A percentile compares a stretch with the other conserved stretches of the same genome.
phyloP scores from a whole-genome alignment of 2,113 vertebrate genomes.

The Albula goreensis region DNA sequence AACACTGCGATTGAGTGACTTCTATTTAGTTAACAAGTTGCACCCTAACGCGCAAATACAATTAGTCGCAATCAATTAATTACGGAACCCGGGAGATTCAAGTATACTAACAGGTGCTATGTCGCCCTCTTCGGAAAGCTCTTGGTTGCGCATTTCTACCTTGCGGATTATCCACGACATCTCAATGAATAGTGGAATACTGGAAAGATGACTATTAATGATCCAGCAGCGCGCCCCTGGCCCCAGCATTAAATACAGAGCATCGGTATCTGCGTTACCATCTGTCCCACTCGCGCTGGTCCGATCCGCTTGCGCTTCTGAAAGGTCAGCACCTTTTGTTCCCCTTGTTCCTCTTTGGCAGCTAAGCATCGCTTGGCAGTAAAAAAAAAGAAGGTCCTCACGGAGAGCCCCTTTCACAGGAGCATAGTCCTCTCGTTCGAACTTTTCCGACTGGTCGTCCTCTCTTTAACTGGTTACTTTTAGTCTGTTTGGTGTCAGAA shows the following conservation, averaged over 20 bases:
- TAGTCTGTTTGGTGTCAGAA: conserved; percentile 51
- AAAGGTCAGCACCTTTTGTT: conserved; percentile 22
- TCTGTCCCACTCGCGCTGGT: conserved; percentile 35
- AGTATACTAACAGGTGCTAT: conserved; percentile 25
- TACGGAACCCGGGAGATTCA: neutral
- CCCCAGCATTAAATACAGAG: neutral
- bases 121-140: conserved; percentile 32
- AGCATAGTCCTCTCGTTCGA: conserved; percentile 49
- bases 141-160: neutral
- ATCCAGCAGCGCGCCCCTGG: neutral
- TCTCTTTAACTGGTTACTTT: conserved; percentile 40
- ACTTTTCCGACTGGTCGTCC: conserved; percentile 49
- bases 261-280: conserved; percentile 46
- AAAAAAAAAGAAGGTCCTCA: conserved; percentile 45
- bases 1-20: too few relatives aligned
- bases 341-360: conserved; percentile 26
- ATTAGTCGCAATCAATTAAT: neutral
- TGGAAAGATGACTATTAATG: neutral
- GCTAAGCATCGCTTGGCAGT: conserved; percentile 40
- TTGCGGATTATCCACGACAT: neutral
- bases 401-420: conserved; percentile 49
- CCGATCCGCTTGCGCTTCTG: conserved; percentile 45
- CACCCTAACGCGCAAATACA: neutral
- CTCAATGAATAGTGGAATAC: neutral
- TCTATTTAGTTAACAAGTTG: neutral